phyloP scores from a whole-genome alignment of 2,113 vertebrate species.

The Prolemur simus region DNA sequence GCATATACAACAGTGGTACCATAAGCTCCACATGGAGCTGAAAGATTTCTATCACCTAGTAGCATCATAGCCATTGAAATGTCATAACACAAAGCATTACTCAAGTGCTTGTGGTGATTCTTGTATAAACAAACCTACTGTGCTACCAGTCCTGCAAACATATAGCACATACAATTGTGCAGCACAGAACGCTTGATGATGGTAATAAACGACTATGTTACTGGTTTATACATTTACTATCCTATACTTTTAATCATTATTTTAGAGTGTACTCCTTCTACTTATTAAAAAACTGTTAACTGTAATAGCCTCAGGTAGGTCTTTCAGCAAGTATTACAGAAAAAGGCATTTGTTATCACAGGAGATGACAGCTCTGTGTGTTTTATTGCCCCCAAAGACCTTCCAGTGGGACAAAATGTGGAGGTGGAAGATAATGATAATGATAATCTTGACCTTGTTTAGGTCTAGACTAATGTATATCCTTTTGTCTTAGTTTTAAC shows the following conservation, averaged over 20 bases:
- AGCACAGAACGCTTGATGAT: not conserved
- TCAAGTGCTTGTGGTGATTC: not conserved
- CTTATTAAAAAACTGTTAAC: not conserved
- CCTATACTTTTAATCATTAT: not conserved
- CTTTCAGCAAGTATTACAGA: not conserved
- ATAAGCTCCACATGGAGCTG: not conserved
- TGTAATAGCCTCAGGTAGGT: not conserved
- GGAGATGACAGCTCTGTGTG: not conserved
- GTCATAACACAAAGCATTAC: not conserved
- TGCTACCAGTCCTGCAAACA: not conserved
- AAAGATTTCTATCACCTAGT: not conserved
- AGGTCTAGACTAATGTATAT: not conserved
- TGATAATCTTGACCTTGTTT: not conserved
- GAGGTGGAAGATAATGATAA: not conserved
- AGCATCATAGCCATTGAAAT: not conserved
- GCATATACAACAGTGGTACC: not conserved
- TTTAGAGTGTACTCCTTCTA: not conserved
- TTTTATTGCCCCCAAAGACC: not conserved
- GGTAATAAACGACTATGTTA: not conserved
- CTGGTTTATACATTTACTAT: not conserved
- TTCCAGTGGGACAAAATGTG: not conserved
- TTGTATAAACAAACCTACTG: not conserved
- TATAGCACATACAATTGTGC: not conserved
- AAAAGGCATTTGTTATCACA: not conserved
- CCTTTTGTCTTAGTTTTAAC: not conserved